Conservation (phyloP, 2,888 invertebrate genomes). For the Electrophaes corylata region DNA sequence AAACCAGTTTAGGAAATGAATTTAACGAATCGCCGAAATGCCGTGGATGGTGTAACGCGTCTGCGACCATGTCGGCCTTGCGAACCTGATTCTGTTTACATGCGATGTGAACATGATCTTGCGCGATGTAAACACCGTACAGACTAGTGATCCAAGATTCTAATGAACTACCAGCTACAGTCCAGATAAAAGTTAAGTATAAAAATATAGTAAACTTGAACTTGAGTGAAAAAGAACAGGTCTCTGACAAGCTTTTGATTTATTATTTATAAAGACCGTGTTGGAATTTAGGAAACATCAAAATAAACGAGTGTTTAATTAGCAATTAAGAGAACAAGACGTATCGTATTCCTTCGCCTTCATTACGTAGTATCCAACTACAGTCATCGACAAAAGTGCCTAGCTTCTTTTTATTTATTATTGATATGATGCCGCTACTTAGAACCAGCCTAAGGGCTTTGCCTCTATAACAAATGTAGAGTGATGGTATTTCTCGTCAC, state of each 20-base stretch:
- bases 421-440: no score
- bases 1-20: slow-evolving; percentile 28
- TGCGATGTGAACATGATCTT: slow-evolving; percentile 2
- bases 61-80: slow-evolving; percentile 16
- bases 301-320: slow-evolving; percentile 14
- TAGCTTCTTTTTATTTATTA: no score
- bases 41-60: slow-evolving; percentile 18
- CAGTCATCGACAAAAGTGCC: slow-evolving; percentile 3
- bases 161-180: no score
- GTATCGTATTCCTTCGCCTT: not conserved
- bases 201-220: no score
- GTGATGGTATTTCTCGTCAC: no score
- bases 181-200: no score
- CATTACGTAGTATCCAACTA: not conserved
- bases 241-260: not conserved
- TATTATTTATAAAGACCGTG: not conserved
- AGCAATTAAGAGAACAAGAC: slow-evolving; percentile 13
- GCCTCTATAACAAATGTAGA: no score
- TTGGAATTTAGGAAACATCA: slow-evolving; percentile 3
- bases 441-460: no score
- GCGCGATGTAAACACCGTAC: not conserved
- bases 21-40: slow-evolving; percentile 18
- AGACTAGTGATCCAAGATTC: no score
- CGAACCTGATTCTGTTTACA: slow-evolving; percentile 16
- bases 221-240: not conserved